Evolutionary conservation across 2,797 vertebrate species (phyloP).

Genomic region (Rhodeus uyekii): DNA sequence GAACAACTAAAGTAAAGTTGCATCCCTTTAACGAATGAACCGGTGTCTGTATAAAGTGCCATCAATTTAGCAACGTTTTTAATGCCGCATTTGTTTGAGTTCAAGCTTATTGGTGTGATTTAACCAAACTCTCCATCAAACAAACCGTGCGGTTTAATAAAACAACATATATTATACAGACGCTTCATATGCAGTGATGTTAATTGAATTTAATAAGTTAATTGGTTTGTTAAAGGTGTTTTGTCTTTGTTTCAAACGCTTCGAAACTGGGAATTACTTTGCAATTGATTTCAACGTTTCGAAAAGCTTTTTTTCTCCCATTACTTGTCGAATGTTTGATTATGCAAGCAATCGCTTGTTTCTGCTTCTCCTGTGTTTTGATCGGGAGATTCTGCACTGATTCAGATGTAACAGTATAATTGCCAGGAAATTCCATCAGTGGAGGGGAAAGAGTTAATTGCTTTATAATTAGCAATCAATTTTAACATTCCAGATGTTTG

Average conservation of each 20-base stretch:
- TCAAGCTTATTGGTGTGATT: too few species aligned
- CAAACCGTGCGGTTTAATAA: not conserved
- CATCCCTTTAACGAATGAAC: too few species aligned
- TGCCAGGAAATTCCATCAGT: not conserved
- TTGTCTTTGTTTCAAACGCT: not conserved
- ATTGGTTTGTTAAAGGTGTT: not conserved
- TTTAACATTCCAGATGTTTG: constrained; percentile 35
- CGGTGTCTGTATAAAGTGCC: too few species aligned
- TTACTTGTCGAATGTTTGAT: not conserved
- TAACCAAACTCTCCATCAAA: too few species aligned
- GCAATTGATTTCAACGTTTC: not conserved
- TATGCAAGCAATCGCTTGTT: not conserved
- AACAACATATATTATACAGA: not conserved
- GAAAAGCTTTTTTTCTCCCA: not conserved
- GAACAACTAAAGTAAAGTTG: too few species aligned
- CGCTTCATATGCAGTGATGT: too few species aligned
- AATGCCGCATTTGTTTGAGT: too few species aligned
- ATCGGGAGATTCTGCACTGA: not conserved
- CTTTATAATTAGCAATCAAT: not conserved
- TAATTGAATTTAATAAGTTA: too few species aligned
- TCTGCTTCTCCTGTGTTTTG: not conserved
- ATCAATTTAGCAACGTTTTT: too few species aligned
- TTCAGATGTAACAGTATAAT: not conserved
- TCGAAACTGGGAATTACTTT: not conserved
- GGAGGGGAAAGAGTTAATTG: not conserved